A percentile compares a stretch with the other conserved stretches of the same genome.
phyloP scores from a whole-genome alignment of 2,113 vertebrate species.

The Thamnophis sirtalis region DNA sequence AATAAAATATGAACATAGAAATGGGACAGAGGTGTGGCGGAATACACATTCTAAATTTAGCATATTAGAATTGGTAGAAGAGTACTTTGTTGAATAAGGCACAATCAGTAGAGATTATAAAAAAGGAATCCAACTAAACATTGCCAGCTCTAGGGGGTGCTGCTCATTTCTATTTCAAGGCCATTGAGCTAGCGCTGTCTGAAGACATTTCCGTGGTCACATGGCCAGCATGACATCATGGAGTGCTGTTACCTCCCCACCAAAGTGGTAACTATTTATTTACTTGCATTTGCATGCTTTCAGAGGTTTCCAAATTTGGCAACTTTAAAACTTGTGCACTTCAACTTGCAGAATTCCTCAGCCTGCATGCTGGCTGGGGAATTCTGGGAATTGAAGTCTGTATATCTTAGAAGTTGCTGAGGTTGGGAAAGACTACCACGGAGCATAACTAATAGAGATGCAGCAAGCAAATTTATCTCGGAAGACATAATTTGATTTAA shows the following conservation, averaged over 20 bases:
- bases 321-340: not conserved
- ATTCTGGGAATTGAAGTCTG: not conserved
- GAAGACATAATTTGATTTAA: not conserved
- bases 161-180: not conserved
- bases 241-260: not conserved
- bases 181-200: not conserved
- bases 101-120: not conserved
- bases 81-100: not conserved
- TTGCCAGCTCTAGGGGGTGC: not conserved
- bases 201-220: not conserved
- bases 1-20: not conserved
- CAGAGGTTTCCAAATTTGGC: not conserved
- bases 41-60: not conserved
- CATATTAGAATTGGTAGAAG: not conserved
- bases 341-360: not conserved
- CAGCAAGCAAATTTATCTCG: not conserved
- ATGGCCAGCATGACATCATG: not conserved
- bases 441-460: not conserved
- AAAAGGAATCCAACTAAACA: not conserved
- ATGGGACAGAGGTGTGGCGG: not conserved
- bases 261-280: not conserved
- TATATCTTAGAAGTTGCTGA: not conserved
- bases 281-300: not conserved
- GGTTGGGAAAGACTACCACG: not conserved
- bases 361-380: not conserved